Evolutionary conservation across 1,140 invertebrate genomes (phyloP).

Genomic region (Caenorhabditis remanei): DNA sequence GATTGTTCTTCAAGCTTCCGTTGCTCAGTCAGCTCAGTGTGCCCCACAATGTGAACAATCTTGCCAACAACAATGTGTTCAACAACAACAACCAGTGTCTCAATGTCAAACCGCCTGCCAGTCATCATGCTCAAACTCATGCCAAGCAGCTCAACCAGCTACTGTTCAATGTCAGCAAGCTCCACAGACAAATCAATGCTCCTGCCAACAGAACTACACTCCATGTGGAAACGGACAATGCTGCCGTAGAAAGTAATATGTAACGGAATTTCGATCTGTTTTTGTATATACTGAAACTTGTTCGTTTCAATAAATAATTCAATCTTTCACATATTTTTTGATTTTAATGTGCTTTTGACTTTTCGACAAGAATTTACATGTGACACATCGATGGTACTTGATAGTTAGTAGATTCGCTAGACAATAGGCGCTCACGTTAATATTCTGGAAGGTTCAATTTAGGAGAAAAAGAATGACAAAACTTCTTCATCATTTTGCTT

Average conservation of each 20-base stretch:
- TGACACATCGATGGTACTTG: too few species aligned
- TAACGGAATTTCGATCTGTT: background rate
- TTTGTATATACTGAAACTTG: conserved; percentile 4
- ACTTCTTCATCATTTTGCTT: too few species aligned
- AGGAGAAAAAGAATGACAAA: too few species aligned
- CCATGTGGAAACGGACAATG: conserved; percentile 38
- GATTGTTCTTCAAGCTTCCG: conserved; percentile 20
- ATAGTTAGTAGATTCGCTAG: too few species aligned
- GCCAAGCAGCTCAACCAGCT: conserved; percentile 49
- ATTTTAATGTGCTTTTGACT: too few species aligned
- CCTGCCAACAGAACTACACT: conserved; percentile 14
- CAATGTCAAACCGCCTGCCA: conserved; percentile 62
- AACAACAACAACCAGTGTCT: conserved; percentile 54
- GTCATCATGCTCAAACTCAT: conserved; percentile 22
- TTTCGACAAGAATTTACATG: too few species aligned
- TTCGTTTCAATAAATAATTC: conserved; percentile 17
- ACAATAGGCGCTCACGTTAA: too few species aligned
- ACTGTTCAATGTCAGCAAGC: conserved; percentile 48
- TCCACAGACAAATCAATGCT: conserved; percentile 4
- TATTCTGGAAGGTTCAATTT: too few species aligned
- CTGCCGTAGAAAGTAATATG: conserved; percentile 7
- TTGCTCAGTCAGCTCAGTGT: conserved; percentile 48
- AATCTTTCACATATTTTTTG: too few species aligned
- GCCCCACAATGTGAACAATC: conserved; percentile 51
- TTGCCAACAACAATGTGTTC: conserved; percentile 59